These are phyloP conservation scores for Neotoxoptera formosana DNA, from an alignment of 1,140 invertebrate genomes.

Conservation along the genomic window DNA sequence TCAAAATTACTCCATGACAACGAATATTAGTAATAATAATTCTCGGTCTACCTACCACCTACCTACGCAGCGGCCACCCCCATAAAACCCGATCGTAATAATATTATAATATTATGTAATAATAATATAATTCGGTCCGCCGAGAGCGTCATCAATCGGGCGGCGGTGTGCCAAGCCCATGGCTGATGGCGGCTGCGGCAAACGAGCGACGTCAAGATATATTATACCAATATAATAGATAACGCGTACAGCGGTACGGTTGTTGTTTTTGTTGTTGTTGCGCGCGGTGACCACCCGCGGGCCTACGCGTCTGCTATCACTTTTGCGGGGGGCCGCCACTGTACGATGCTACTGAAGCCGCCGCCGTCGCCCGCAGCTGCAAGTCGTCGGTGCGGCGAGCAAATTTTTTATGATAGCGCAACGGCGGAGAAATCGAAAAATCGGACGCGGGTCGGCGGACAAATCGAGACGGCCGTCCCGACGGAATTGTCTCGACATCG, in stretches of 20 bases:
- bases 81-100: not conserved
- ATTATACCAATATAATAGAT: not conserved
- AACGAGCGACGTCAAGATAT: not conserved
- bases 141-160: not conserved
- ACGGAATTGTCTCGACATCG: not conserved
- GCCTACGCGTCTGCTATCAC: constrained; percentile 26
- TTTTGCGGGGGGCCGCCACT: not conserved
- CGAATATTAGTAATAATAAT: constrained; percentile 14
- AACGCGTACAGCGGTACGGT: not conserved
- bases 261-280: constrained; percentile 43
- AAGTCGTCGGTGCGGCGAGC: not conserved
- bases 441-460: not conserved
- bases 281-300: constrained; percentile 5
- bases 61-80: not conserved
- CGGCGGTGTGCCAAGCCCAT: not conserved
- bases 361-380: not conserved
- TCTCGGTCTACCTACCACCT: constrained; percentile 9
- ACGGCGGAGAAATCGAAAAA: not conserved
- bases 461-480: not conserved
- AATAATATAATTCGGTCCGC: not conserved
- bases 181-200: no score
- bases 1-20: constrained; percentile 30
- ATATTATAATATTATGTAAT: not conserved
- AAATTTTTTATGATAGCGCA: not conserved
- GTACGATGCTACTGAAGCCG: not conserved